phyloP scores from a whole-genome alignment of 64 coral and sea anemone species.

The Platygyra sinensis region DNA sequence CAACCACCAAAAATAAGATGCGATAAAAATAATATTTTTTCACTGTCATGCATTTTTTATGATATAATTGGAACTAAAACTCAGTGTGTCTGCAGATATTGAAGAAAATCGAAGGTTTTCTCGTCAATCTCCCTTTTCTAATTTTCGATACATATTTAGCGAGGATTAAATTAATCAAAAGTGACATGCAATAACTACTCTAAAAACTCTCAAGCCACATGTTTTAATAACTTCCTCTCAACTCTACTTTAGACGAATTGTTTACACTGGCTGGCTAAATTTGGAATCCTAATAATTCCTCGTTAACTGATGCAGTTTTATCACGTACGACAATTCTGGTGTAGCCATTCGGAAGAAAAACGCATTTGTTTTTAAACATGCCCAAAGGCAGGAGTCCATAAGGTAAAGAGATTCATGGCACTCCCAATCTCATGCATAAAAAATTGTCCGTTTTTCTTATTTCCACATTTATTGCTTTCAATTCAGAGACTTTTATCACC shows the following conservation, averaged over 20 bases:
- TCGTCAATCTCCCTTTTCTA: too few relatives aligned
- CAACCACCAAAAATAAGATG: background rate
- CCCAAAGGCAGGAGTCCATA: background rate
- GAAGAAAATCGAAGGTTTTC: too few relatives aligned
- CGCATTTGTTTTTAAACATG: background rate
- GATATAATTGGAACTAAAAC: background rate
- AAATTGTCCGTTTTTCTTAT: background rate
- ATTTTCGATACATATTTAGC: too few relatives aligned
- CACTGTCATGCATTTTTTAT: background rate
- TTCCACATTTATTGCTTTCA: background rate
- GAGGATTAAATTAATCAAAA: background rate
- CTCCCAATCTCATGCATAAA: too few relatives aligned
- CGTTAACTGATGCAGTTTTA: background rate
- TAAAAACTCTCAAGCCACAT: background rate
- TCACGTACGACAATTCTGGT: too few relatives aligned
- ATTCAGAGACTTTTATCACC: background rate
- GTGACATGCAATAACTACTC: background rate
- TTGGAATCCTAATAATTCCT: too few relatives aligned
- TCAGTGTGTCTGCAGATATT: too few relatives aligned
- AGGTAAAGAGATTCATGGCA: background rate
- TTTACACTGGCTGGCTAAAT: background rate
- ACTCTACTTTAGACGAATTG: background rate
- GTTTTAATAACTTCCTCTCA: slow-evolving; percentile 14
- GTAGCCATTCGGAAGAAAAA: background rate
- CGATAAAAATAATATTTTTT: too few relatives aligned